Conservation (phyloP, 2,888 invertebrate genomes). For the Nemotelus pantherinus region DNA sequence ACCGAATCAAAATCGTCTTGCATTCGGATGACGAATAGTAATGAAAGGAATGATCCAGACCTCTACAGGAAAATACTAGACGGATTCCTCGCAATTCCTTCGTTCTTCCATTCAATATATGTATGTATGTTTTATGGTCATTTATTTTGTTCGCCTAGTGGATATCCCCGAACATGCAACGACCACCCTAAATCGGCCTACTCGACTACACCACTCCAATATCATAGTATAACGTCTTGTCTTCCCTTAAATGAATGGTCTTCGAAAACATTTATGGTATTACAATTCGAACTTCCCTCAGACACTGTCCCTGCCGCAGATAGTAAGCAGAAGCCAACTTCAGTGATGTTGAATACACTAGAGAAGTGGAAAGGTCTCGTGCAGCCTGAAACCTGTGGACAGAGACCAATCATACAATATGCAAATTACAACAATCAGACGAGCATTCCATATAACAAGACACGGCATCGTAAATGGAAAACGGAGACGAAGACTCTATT, state of each 20-base stretch:
- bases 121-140: not conserved
- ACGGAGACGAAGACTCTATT: not conserved
- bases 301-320: not conserved
- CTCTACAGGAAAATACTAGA: not conserved
- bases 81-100: not conserved
- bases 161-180: too few species aligned
- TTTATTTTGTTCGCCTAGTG: too few species aligned
- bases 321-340: too few species aligned
- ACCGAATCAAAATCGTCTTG: conserved; percentile 1
- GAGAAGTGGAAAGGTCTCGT: not conserved
- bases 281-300: conserved; percentile 24
- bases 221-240: not conserved
- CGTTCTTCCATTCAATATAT: not conserved
- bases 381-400: conserved; percentile 27
- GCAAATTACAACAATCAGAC: conserved; percentile 38
- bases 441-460: conserved; percentile 23
- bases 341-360: not conserved
- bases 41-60: not conserved
- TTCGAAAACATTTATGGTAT: conserved; percentile 25
- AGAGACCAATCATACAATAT: conserved; percentile 39
- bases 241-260: conserved; percentile 28
- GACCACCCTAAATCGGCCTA: too few species aligned
- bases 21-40: not conserved
- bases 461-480: not conserved
- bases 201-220: not conserved